A percentile compares a stretch with the other conserved stretches of the same genome.
phyloP scores from a whole-genome alignment of 2,888 invertebrate species.

The Eupelmus urozonus region DNA sequence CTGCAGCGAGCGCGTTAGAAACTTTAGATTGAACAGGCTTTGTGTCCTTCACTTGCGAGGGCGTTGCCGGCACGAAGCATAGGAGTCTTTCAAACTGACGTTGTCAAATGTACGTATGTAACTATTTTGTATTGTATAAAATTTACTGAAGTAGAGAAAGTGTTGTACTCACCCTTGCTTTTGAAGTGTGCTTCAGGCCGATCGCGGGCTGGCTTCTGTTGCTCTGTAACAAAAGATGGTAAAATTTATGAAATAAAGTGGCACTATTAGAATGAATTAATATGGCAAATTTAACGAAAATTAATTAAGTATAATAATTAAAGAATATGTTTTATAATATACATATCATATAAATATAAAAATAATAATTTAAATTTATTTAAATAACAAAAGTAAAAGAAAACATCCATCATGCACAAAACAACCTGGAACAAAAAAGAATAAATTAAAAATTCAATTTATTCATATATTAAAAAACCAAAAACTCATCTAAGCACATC shows the following conservation, averaged over 20 bases:
- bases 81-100: background rate
- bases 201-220: constrained; percentile 85
- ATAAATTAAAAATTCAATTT: constrained; percentile 1
- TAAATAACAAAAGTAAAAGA: background rate
- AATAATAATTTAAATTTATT: background rate
- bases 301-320: background rate
- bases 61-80: background rate
- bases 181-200: constrained; percentile 83
- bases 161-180: constrained; percentile 82
- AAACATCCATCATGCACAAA: background rate
- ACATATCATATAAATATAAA: background rate
- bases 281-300: constrained; percentile 3
- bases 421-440: background rate
- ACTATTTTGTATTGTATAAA: background rate
- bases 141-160: constrained; percentile 3
- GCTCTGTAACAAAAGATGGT: constrained; percentile 79
- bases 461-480: background rate
- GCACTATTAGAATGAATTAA: background rate
- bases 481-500: background rate
- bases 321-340: background rate
- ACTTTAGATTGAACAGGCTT: constrained; percentile 35
- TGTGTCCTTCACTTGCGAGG: background rate
- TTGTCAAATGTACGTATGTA: constrained; percentile 17
- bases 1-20: constrained; percentile 7
- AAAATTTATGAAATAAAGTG: background rate